Conservation (phyloP, 1,140 invertebrate species). For the Elysia chlorotica region DNA sequence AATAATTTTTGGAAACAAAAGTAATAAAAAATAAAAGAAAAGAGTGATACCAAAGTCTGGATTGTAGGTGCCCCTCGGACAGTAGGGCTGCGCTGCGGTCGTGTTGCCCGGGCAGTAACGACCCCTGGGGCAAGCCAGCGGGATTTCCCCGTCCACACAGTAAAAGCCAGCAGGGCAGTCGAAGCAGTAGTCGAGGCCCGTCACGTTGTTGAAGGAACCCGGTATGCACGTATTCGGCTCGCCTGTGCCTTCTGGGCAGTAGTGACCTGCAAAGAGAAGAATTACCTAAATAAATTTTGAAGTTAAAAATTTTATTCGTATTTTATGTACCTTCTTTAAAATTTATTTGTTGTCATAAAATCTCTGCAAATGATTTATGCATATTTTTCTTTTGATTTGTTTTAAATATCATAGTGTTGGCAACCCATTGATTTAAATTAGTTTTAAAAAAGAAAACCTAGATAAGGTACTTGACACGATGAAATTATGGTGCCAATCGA, state of each 20-base stretch:
- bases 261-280: constrained; percentile 29
- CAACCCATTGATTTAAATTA: too few species aligned
- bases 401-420: too few species aligned
- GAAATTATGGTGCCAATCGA: too few species aligned
- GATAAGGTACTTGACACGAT: too few species aligned
- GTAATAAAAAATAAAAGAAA: background rate
- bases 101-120: constrained; percentile 58
- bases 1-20: background rate
- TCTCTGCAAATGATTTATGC: too few species aligned
- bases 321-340: too few species aligned
- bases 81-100: constrained; percentile 41
- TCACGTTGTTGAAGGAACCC: constrained; percentile 52
- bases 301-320: too few species aligned
- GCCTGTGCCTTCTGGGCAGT: constrained; percentile 53
- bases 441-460: too few species aligned
- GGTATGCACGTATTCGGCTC: constrained; percentile 42
- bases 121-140: constrained; percentile 45
- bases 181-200: constrained; percentile 43
- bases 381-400: too few species aligned
- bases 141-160: constrained; percentile 47
- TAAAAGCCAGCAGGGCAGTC: constrained; percentile 54
- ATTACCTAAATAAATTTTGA: too few species aligned
- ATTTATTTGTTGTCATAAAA: too few species aligned
- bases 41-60: constrained; percentile 40
- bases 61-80: constrained; percentile 57